phyloP scores from a whole-genome alignment of 1,140 invertebrate genomes.

The Propsilocerus akamusi region DNA sequence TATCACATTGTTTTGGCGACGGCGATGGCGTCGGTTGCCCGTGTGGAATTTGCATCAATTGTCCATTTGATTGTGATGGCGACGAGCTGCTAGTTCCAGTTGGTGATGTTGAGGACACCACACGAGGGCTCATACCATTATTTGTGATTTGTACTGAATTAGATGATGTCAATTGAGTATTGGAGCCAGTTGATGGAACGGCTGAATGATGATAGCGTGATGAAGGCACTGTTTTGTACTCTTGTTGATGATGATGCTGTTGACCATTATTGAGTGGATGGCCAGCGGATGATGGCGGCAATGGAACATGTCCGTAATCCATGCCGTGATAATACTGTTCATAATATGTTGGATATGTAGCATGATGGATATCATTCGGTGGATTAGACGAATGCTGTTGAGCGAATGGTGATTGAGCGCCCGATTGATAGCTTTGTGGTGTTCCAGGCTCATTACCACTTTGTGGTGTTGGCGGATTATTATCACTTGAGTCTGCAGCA shows the following conservation, averaged over 20 bases:
- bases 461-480: conserved; percentile 20
- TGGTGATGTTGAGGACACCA: conserved; percentile 22
- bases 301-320: background rate
- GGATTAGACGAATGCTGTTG: background rate
- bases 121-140: conserved; percentile 18
- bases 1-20: conserved; percentile 55
- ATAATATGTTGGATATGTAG: conserved; percentile 15
- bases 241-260: conserved; percentile 7
- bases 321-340: conserved; percentile 5
- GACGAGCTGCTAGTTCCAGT: conserved; percentile 19
- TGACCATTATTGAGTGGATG: background rate
- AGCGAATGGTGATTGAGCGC: background rate
- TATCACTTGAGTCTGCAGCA: conserved; percentile 24
- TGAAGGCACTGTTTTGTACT: conserved; percentile 9
- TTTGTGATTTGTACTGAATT: conserved; percentile 7
- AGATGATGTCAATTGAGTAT: background rate
- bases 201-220: conserved; percentile 16
- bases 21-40: conserved; percentile 36
- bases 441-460: background rate
- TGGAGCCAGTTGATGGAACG: conserved; percentile 5
- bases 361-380: conserved; percentile 6
- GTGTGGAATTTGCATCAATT: conserved; percentile 25
- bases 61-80: conserved; percentile 27
- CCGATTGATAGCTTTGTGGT: conserved; percentile 5
- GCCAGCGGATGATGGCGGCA: background rate